Evolutionary conservation across 2,113 vertebrate species (phyloP), one percentile per base, ranked within the genome.

Genomic region (Malurus cyaneus): DNA sequence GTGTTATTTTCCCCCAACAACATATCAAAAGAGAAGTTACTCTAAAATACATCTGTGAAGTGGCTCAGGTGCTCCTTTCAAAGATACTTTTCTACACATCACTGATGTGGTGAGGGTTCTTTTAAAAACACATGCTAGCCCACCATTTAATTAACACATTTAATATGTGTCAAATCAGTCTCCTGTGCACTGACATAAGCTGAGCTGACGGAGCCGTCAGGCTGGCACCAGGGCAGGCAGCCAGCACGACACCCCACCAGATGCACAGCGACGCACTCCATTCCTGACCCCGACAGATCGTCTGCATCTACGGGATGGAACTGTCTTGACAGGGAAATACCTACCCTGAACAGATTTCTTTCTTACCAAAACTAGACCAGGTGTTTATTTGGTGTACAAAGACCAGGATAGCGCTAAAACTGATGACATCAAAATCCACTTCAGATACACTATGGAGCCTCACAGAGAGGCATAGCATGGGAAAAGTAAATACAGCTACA

Each of bases 181-280:
- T 0, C 5, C 34, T 2, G 0, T 17, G 39, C 42, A 44, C 52
- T 62, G 76, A 70, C 31, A 70, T 3, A 59, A 52, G 29, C 39
- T 2, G 7, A 66, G 67, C 8, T 77, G 81, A 86, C 0, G 0
- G 41, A 76, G 59, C 20, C 0, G 0, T 23, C 28, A 44, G 74
- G 46, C 28, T 76, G 79, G 70, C 65, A 76, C 76, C 53, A n/a
- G 69, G 79, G 36, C 53, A 82, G 42, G 86, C 56, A 88, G 79
- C 53, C 62, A 44, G 66, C 3, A 5, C 0, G 1, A 67, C 70
- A 87, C 62, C 78, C 79, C 69, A 18, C 32, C 69, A 74, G 65
- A 53, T 25, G 71, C 14, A 26, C 39, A 42, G 46, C 10, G 10
- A 34, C 61, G 57, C 78, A 57, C 28, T 31, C 23, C 4, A 32